Percentiles rank a stretch among this genome's conserved stretches.
phyloP scores from a whole-genome alignment of 2,888 invertebrate genomes.

The Nomada ruficornis region DNA sequence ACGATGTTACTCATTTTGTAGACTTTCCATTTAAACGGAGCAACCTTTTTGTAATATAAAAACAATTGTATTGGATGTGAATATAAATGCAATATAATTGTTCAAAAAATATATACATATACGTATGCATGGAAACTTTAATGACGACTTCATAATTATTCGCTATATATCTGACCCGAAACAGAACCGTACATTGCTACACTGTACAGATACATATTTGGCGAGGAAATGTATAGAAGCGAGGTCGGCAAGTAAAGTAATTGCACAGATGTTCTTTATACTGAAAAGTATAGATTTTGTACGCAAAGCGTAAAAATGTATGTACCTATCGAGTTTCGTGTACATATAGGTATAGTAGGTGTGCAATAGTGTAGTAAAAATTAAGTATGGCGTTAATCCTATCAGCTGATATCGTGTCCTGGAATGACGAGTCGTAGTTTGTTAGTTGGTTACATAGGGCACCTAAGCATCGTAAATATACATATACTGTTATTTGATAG shows the following conservation, averaged over 20 bases:
- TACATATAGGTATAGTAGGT: neutral
- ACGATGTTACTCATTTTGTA: neutral
- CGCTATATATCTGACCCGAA: neutral
- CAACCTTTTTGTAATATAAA: neutral
- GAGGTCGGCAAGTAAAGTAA: neutral
- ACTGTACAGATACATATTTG: neutral
- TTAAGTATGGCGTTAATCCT: constrained; percentile 73
- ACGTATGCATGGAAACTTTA: neutral
- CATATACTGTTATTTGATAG: constrained; percentile 17
- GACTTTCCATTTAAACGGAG: neutral
- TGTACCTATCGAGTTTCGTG: no score
- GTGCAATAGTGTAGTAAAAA: constrained; percentile 21
- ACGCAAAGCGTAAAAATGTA: neutral
- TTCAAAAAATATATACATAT: neutral
- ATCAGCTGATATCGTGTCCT: constrained; percentile 78
- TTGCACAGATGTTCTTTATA: neutral
- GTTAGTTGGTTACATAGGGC: constrained; percentile 65
- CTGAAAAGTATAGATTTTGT: neutral
- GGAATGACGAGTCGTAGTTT: constrained; percentile 74
- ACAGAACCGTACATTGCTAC: neutral
- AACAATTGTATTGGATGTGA: no score
- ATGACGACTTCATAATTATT: neutral
- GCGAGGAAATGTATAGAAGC: neutral
- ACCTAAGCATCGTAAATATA: constrained; percentile 5
- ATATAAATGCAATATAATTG: neutral